Percentiles rank a stretch among this genome's conserved stretches.
Conservation (phyloP, 2,888 invertebrate species). For the Oligia fasciuncula region DNA sequence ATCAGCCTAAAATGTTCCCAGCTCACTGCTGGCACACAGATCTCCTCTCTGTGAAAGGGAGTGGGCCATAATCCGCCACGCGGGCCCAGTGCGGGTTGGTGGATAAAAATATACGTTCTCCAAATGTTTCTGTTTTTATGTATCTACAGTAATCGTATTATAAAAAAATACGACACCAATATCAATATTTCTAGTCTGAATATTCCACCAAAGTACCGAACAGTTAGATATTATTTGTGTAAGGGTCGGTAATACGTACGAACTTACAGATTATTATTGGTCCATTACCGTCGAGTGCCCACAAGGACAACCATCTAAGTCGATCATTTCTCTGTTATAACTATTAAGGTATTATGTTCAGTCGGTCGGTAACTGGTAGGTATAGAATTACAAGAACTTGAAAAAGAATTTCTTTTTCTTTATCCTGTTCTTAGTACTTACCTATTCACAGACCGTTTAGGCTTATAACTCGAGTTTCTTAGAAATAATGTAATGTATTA, state of each 20-base stretch:
- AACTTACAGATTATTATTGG: constrained; percentile 30
- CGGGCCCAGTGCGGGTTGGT: background rate
- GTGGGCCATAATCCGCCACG: too few species aligned
- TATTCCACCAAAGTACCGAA: background rate
- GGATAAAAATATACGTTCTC: background rate
- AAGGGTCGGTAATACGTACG: constrained; percentile 41
- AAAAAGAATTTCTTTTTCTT: background rate
- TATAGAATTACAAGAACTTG: background rate
- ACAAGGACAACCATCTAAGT: background rate
- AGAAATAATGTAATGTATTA: background rate
- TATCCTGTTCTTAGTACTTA: background rate
- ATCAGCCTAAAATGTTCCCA: background rate
- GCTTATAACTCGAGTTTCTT: background rate
- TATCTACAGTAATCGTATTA: background rate
- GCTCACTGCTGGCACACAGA: background rate
- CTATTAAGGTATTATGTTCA: constrained; percentile 5
- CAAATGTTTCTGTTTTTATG: background rate
- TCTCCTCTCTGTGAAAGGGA: background rate
- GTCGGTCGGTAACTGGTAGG: background rate
- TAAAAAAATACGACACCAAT: background rate
- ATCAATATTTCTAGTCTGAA: background rate
- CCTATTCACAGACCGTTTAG: background rate
- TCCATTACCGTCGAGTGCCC: constrained; percentile 11
- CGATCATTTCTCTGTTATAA: constrained; percentile 27
- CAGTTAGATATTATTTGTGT: constrained; percentile 9